Evolutionary conservation across 2,113 vertebrate species (phyloP), one percentile per base, ranked within the genome.

Genomic region (Phainopepla nitens): DNA sequence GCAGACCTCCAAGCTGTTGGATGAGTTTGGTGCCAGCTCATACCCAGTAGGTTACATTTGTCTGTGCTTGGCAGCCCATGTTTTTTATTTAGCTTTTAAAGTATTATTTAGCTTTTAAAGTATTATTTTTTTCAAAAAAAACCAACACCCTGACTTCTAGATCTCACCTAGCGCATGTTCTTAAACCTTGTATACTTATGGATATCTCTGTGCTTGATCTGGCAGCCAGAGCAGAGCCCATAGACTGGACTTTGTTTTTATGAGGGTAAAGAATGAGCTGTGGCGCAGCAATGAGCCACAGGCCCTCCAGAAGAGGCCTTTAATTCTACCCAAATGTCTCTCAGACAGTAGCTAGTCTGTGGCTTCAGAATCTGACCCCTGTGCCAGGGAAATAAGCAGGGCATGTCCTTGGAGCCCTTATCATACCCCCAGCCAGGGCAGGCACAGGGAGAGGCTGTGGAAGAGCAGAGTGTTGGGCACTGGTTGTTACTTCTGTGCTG

Each of bases 221-320:
- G 3, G 15, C 9, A 42, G 9, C 17, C 35, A n/a, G 22, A 56
- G 50, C 7, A 25, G 47, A 7, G 13, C 10, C 15, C 36, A 14
- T 3, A 5, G 9, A 7, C 0, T 68, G 15, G 25, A 21, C 13
- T 61, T 39, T 1, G 0, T 19, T 70, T 71, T 29, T 4, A 23
- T 4, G 5, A 47, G 28, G 13, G 6, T 58, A 20, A 58, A 29
- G 8, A 35, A 27, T 19, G 45, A 75, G 4, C 25, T 44, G 28
- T 29, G 57, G 23, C 31, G 31, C 35, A 68, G 49, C 57, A 66
- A 9, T 2, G 44, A 72, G 44, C 35, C 16, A 25, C 41, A 41
- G 10, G 15, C 7, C 2, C 18, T 56, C 61, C 31, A 41, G 12
- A 57, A 49, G 47, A 71, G 47, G 41, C 8, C 42, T 75, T 29